Conservation (phyloP, 2,888 invertebrate species). For the Isoperla grammatica region DNA sequence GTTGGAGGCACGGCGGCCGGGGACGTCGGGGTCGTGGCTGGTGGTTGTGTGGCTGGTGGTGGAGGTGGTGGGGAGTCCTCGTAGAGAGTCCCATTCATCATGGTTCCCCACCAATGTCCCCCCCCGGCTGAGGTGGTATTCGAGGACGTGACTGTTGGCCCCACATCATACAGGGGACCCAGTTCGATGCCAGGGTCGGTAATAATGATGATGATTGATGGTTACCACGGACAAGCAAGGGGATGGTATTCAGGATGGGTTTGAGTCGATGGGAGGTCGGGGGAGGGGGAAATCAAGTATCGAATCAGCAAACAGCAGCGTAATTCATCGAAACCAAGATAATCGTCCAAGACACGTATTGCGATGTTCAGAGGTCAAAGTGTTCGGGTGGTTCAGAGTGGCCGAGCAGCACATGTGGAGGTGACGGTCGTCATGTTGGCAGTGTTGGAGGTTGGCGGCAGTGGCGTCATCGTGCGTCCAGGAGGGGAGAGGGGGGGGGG, state of each 20-base stretch:
- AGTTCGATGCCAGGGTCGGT: slow-evolving; percentile 19
- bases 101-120: slow-evolving; percentile 60
- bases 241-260: neutral
- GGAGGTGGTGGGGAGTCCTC: slow-evolving; percentile 48
- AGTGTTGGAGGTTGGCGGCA: slow-evolving; percentile 5
- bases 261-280: neutral
- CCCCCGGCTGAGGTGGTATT: slow-evolving; percentile 18
- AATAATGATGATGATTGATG: slow-evolving; percentile 20
- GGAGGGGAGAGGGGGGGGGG: neutral
- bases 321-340: no score
- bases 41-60: slow-evolving; percentile 39
- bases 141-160: slow-evolving; percentile 12
- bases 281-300: neutral
- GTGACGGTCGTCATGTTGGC: neutral
- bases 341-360: neutral
- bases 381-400: neutral
- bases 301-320: no score
- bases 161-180: slow-evolving; percentile 19
- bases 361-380: neutral
- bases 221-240: slow-evolving; percentile 2
- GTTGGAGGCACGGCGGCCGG: slow-evolving; percentile 41
- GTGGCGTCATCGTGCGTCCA: slow-evolving; percentile 3
- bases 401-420: slow-evolving; percentile 2
- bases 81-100: slow-evolving; percentile 70
- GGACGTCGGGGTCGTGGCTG: slow-evolving; percentile 50